Conservation (phyloP, 2,888 invertebrate genomes). For the Clitarchus hookeri region DNA sequence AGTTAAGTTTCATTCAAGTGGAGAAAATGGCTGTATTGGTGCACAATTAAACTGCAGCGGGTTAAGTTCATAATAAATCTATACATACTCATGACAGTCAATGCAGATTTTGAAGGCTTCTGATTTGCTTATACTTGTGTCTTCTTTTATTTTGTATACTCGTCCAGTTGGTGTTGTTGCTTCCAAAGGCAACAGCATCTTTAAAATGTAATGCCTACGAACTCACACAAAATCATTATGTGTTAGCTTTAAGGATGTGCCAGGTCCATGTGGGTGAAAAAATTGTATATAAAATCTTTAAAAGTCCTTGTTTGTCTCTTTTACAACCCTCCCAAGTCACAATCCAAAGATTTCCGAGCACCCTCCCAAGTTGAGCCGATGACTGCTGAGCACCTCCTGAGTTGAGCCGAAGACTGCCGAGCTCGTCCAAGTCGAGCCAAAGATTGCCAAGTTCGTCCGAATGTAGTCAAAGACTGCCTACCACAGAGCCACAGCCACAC, state of each 20-base stretch:
- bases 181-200: background rate
- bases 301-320: background rate
- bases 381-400: too few relatives aligned
- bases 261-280: conserved; percentile 15
- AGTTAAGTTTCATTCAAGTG: background rate
- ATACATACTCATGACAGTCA: too few relatives aligned
- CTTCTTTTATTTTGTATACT: background rate
- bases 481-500: too few relatives aligned
- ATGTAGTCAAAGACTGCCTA: too few relatives aligned
- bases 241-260: conserved; percentile 2
- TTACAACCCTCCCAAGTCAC: too few relatives aligned
- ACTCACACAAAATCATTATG: background rate
- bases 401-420: too few relatives aligned
- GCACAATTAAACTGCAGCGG: background rate
- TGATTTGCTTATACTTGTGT: background rate
- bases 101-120: too few relatives aligned
- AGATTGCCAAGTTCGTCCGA: too few relatives aligned
- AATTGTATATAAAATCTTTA: background rate
- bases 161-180: background rate
- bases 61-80: background rate
- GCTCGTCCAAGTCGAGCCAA: too few relatives aligned
- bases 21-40: background rate
- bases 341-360: too few relatives aligned
- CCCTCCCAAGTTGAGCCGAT: too few relatives aligned
- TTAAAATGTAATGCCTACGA: background rate